Base-by-base conservation (phyloP, 2,797 vertebrate species). In the Cryptoblepharus egeriae region DNA sequence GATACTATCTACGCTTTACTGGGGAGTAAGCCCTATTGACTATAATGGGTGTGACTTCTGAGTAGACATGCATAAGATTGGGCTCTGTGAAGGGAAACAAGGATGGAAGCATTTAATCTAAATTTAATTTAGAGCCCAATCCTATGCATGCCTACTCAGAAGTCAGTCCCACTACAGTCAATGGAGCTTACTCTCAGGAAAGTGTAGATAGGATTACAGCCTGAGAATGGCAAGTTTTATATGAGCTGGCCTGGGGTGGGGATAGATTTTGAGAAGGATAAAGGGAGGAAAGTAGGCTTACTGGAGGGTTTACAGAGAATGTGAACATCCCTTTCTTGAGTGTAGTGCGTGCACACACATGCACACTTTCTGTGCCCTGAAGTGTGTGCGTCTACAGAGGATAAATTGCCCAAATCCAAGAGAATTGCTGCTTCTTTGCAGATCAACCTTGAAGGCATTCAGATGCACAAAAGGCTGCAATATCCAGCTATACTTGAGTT, bases 171-270 rank as follows among this genome's bases (percentile, higher is more conserved):
- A n/a, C n/a, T n/a, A n/a, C n/a, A n/a, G n/a, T n/a, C n/a, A n/a
- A n/a, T n/a, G n/a, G n/a, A n/a, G n/a, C n/a, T n/a, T n/a, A n/a
- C n/a, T n/a, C n/a, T n/a, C n/a, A n/a, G n/a, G n/a, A n/a, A n/a
- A n/a, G n/a, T n/a, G n/a, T n/a, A n/a, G n/a, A n/a, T n/a, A n/a
- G n/a, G n/a, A n/a, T n/a, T n/a, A n/a, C n/a, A n/a, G n/a, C n/a
- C n/a, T 70, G 9, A 18, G 76, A 80, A 86, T 87, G 77, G 74
- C 75, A 77, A 67, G 74, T 75, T 74, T 77, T 86, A 60, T 77
- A 81, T 11, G 75, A 74, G 80, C 75, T 85, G 80, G 76, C 75
- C 83, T 85, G 84, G 55, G 32, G 63, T 85, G 82, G 82, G 81
- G 4, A 15, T 82, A 73, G 76, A n/a, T n/a, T n/a, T n/a, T n/a